Conservation (phyloP, 2,888 invertebrate genomes). For the Odontothrips loti region DNA sequence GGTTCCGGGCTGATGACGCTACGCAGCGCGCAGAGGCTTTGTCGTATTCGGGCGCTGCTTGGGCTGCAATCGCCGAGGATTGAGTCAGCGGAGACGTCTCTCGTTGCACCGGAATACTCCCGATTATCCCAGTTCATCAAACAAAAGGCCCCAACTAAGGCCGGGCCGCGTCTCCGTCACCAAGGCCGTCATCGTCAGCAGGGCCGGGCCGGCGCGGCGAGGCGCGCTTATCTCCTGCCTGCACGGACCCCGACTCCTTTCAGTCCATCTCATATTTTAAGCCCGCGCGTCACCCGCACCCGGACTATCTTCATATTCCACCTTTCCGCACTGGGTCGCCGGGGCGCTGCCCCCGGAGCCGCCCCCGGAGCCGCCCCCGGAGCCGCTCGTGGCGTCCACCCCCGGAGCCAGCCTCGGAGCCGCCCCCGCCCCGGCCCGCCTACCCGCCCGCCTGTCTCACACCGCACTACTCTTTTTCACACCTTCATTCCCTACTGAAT, state of each 20-base stretch:
- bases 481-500: background rate
- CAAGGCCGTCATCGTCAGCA: no score
- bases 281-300: background rate
- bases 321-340: background rate
- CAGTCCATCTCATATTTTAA: background rate
- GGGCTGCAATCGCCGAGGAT: no score
- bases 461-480: background rate
- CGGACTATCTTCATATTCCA: slow-evolving; percentile 17
- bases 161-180: background rate
- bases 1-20: no score
- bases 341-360: no score
- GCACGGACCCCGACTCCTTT: no score
- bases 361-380: background rate
- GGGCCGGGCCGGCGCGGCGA: no score
- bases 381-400: no score
- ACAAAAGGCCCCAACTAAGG: background rate
- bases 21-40: no score
- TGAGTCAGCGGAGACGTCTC: no score
- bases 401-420: background rate
- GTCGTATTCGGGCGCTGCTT: no score
- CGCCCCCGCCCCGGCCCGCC: no score
- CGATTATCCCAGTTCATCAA: slow-evolving; percentile 1
- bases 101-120: background rate
- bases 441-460: background rate
- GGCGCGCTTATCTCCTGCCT: no score